Base-by-base conservation (phyloP, 2,797 vertebrate genomes). In the Eupleurogrammus muticus region DNA sequence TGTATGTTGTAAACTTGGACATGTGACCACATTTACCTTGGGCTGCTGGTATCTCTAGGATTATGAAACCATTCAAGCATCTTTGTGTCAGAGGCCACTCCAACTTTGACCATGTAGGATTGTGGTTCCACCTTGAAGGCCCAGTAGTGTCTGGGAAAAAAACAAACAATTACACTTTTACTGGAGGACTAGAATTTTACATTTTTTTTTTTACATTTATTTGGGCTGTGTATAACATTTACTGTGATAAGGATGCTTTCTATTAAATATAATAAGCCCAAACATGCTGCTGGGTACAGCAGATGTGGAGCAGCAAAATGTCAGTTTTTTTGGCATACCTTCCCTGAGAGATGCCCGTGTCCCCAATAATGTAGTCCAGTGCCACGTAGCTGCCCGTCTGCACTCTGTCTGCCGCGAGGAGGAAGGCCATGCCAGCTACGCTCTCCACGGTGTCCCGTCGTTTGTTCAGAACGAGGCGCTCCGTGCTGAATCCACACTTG, bases 31-130 rank as follows among this genome's bases (percentile, higher is more conserved):
- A 28, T 3, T 77, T 63, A 99, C 98, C 98, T 96, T 55, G 97
- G 97, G 83, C 97, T 99, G 83, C 93, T 96, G 28, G 95, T 93
- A 65, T 99, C 97, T 60, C 95, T 93, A 5, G 96, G 95, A 84
- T 92, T 97, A 82, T 96, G 97, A 83, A 99, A 96, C 96, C 98
- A 97, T 81, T 99, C 98, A 21, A 96, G 87, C 38, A 99, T 92
- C 85, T 97, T 99, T 21, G 94, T 92, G 64, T 96, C 94, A 0
- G 97, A 97, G 14, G 95, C 97, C 61, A 99, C 98, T 6, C 98
- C 98, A 4, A 95, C 96, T 93, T 99, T 99, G 17, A 99, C 95
- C 93, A 99, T 82, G 86, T 97, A 99, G 0, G 96, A 98, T 73
- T 94, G 93, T 0, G 96, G 92, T 54, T 97, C 96, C 80, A 99